phyloP scores from a whole-genome alignment of 1,140 invertebrate species.

The Ceratitis capitata region DNA sequence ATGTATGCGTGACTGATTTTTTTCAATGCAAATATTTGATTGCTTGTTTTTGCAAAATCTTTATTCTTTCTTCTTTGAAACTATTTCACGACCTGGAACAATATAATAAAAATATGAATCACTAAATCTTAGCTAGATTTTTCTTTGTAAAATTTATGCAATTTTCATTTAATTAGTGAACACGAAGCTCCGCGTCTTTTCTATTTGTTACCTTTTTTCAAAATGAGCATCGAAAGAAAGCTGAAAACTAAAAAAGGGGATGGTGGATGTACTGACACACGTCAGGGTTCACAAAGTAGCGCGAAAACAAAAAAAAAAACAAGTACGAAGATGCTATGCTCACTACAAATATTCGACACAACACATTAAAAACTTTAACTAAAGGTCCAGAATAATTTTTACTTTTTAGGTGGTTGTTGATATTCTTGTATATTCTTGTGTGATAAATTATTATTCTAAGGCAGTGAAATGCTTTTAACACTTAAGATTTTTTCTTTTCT shows the following conservation, averaged over 20 bases:
- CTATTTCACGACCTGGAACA: background rate
- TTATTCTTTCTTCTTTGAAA: background rate
- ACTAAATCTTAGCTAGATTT: background rate
- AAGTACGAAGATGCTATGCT: background rate
- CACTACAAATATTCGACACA: background rate
- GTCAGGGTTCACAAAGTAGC: background rate
- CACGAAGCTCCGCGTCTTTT: conserved; percentile 17
- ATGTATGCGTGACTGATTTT: conserved; percentile 4
- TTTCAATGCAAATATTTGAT: background rate
- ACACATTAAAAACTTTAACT: too few relatives aligned
- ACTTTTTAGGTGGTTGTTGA: too few relatives aligned
- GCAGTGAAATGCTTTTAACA: background rate
- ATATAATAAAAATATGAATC: background rate
- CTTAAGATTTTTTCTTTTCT: background rate
- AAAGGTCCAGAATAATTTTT: too few relatives aligned
- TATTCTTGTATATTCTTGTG: too few relatives aligned
- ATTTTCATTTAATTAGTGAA: background rate
- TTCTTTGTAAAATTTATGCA: background rate
- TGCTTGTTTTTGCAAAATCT: background rate
- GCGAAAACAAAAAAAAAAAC: background rate
- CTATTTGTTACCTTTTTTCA: conserved; percentile 33
- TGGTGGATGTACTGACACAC: background rate
- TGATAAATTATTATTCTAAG: too few relatives aligned
- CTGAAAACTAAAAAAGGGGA: background rate
- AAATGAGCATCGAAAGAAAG: conserved; percentile 3